Evolutionary conservation across 2,888 invertebrate species (phyloP), one percentile per base, ranked within the genome.

Genomic region (Sarcophaga carnaria): DNA sequence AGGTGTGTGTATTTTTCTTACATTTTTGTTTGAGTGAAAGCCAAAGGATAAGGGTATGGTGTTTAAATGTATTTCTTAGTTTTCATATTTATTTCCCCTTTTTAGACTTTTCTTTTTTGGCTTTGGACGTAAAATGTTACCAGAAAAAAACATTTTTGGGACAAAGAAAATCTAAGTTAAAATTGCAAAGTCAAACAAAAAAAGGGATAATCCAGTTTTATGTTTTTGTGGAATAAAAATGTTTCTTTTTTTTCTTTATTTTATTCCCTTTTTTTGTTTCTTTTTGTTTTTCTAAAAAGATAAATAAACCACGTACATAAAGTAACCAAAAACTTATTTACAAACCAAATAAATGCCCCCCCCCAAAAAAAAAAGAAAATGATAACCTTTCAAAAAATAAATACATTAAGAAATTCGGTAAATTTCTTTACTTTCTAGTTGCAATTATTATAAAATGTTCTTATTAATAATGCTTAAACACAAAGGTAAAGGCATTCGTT

Each of bases 191-290:
- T 77, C 82, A 85, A 75, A 85, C 37, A 76, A 85, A 71, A 71
- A 76, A 83, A 80, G 47, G 85, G 82, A 86, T 83, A 83, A 86
- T 83, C 82, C 82, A 76, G 82, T 83, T 77, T 82, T 72, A 77
- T 80, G 71, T 79, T 82, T 54, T 82, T 86, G 82, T 83, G 86
- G 86, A 82, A 66, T 63, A 82, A 49, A 11, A 80, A 76, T 82
- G 64, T 62, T 82, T 66, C 81, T 71, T 37, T 66, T 66, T 64
- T 71, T 77, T 64, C 66, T 70, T 17, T 59, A 10, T 37, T 37
- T 37, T 37, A 37, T 37, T 37, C 20, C 66, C 59, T 71, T 71
- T 64, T 71, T 17, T 14, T 37, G 37, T 37, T 37, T 8, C 8
- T 10, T 37, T 37, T 37, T 59, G 12, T 62, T 20, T 22, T 62